Evolutionary conservation across 30 jellyfish, hydroid and myxozoan genomes (phyloP), one percentile per base, ranked within the genome.

Genomic region (Aurelia coerulea): DNA sequence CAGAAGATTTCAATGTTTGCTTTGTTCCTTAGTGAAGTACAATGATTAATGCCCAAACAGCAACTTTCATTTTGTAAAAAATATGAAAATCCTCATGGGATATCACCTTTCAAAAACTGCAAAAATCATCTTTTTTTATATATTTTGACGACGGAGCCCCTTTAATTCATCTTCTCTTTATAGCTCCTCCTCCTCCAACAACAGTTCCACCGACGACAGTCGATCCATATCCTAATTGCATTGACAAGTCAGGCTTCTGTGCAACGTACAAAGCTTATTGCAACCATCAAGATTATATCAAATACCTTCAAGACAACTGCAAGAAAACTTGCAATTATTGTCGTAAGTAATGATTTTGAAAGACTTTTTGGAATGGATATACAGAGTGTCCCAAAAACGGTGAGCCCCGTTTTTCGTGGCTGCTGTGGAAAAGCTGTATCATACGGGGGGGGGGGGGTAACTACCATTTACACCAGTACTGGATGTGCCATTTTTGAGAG

Each of bases 251-350:
- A 37, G 1, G 71, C 23, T 92, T 82, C 79, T 92, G 98, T 83
- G 31, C 80, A 15, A 68, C 97, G 2, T 92, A 92, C 88, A 74
- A 76, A 68, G 41, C 18, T 8, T 92, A 81, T 58, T 92, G 98
- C 80, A 76, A 80, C 16, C 79, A 81, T 34, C 73, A 79, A 14
- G 90, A 66, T 52, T 92, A 92, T 69, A 71, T 75, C 17, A 86
- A 58, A 2, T 92, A 84, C 62, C 70, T 92, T 33, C 82, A 82
- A 49, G 60, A 35, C 60, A 58, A 73, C 60, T 92, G 98, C 90
- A 88, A 88, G 70, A 46, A 41, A 58, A 71, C 98, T 1, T 92
- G 98, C 94, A 92, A 88, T 79, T 92, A 59, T 68, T 92, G 98
- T 72, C 98, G 98, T 92, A 78, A 87, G 98, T 78, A 70, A 4